Base-by-base conservation (phyloP, 2,888 invertebrate species). In the Cephus spinipes region DNA sequence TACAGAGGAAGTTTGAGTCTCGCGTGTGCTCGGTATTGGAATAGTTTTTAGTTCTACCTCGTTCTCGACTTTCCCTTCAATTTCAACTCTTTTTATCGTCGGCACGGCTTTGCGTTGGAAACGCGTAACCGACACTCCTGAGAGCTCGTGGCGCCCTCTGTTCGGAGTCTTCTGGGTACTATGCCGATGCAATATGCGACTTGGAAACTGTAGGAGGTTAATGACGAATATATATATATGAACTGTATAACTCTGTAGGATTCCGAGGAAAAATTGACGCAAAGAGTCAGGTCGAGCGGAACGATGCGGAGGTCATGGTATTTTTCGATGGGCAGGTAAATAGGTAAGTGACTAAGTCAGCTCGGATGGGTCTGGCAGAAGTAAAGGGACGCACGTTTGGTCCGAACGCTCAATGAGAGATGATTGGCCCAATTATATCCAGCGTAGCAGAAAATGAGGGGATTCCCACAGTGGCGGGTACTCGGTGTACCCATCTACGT, bases 401-500 rank as follows among this genome's bases (percentile, higher is more conserved):
- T 79, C 12, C 32, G 33, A 73, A 11, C 78, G 85, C 83, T 87
- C 85, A 83, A 88, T 86, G 86, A 86, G 82, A 86, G 86, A 87
- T 87, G 88, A 89, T 89, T 86, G 88, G 81, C 85, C 87, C 87
- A 89, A 90, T 89, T 90, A 89, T 84, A 82, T 80, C 81, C 85
- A 86, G 82, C 85, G 85, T 84, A 85, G 88, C 84, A 86, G 88
- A 88, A 89, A 89, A 88, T 86, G 84, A 87, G 86, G 82, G 81
- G 55, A 55, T 55, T 23, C 55, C 9, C 23, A 15, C 55, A 55
- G 55, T 55, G 55, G 23, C 23, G 55, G 23, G 23, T 2, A 81
- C 84, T 75, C 34, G 71, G 78, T 79, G 35, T 76, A 74, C 71
- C 68, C 33, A 68, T 33, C 15, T 31, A 71, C 75, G 78, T 80